phyloP scores from a whole-genome alignment of 2,888 invertebrate species.

The Andricus quercusramuli region DNA sequence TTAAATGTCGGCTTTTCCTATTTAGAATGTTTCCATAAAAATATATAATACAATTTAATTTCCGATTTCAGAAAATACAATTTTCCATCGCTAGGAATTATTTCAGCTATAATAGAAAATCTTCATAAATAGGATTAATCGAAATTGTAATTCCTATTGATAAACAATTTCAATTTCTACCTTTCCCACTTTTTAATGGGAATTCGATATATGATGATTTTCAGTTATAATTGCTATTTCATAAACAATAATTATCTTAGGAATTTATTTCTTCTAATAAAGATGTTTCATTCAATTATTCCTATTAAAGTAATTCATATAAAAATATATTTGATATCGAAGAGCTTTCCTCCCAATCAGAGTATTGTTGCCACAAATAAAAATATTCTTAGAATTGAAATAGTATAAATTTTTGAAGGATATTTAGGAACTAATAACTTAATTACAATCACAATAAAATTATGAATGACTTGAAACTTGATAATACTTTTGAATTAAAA shows the following conservation, averaged over 20 bases:
- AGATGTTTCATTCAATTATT: not conserved
- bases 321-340: not conserved
- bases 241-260: not conserved
- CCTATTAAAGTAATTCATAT: not conserved
- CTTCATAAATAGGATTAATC: not conserved
- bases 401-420: not conserved
- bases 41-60: not conserved
- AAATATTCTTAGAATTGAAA: not conserved
- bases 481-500: conserved; percentile 13
- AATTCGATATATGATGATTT: not conserved
- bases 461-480: not conserved
- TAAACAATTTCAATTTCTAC: not conserved
- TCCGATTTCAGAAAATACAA: not conserved
- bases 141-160: not conserved
- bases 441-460: not conserved
- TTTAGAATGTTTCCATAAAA: not conserved
- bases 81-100: not conserved
- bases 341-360: not conserved
- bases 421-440: not conserved
- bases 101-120: not conserved
- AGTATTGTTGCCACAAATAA: not conserved
- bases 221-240: not conserved
- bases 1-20: not conserved
- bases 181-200: not conserved
- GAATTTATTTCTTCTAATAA: not conserved